Base-by-base conservation (phyloP, 2,888 invertebrate genomes). In the Dolichomitus sp. region DNA sequence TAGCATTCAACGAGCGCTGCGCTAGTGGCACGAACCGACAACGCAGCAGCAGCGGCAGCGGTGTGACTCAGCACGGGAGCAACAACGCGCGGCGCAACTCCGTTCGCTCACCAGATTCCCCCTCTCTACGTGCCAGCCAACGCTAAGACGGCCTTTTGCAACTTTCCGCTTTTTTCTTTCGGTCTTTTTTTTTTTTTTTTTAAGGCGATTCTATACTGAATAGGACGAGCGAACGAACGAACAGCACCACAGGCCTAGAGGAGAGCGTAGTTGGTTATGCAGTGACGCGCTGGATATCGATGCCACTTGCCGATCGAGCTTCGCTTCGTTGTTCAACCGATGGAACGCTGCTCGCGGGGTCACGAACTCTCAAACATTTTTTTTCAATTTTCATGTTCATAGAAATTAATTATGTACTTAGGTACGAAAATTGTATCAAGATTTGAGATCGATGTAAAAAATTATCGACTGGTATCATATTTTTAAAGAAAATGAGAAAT, bases 11-110 rank as follows among this genome's bases (percentile, higher is more conserved):
- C 42, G 42, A 42, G 12, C n/a, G 17, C 48, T n/a, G 61, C 40
- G 42, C 80, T 69, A 12, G 54, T 74, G 70, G 63, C 68, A 78
- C 66, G 83, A 86, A 54, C 77, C 88, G 91, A 90, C 92, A 92
- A 91, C 92, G 88, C 85, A 88, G 91, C 91, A 89, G 88, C 90
- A 88, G 91, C 91, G 88, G 88, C 90, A 91, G 42, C 63, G 66
- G 59, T 74, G 85, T 85, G 85, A 84, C 86, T 86, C 84, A 85
- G 87, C 85, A 80, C 87, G 84, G 80, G 85, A 84, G 87, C 85
- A 85, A 74, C 81, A 81, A 74, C 74, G 81, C 65, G 48, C 66
- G 57, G 72, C 57, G 77, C 84, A 75, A 78, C 78, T 75, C 75
- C 40, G 40, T 59, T 23, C 59, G 19, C 48, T 7, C 63, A 40